Conservation (phyloP, 2,113 vertebrate species). For the Triplophysa siluroides region DNA sequence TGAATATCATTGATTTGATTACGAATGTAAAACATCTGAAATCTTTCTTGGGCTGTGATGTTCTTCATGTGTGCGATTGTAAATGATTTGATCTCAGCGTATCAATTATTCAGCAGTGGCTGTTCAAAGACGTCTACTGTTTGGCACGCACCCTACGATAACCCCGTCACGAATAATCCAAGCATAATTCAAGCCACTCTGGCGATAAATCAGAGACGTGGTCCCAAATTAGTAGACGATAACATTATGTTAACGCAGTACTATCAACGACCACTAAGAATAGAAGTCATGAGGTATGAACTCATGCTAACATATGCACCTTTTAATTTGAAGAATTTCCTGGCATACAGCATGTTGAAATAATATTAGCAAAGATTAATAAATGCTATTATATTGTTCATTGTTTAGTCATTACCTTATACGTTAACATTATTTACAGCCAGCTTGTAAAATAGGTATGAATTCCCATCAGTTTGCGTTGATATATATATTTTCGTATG, state of each 20-base stretch:
- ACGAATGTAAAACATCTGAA: constrained; percentile 60
- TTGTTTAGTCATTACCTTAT: neutral
- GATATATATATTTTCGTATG: too few species aligned
- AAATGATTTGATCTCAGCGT: neutral
- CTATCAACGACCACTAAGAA: too few species aligned
- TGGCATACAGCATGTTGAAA: neutral
- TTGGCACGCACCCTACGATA: neutral
- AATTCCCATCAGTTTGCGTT: too few species aligned
- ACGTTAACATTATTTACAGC: neutral
- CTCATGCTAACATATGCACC: too few species aligned
- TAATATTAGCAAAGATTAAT: neutral
- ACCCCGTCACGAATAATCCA: neutral
- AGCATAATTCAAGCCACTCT: neutral
- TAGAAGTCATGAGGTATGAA: too few species aligned
- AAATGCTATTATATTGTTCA: neutral
- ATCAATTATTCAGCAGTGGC: neutral
- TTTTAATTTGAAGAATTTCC: neutral
- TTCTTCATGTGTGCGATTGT: neutral
- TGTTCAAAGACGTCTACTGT: too few species aligned
- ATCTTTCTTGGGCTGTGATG: constrained; percentile 57
- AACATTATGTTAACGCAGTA: too few species aligned
- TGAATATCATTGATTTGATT: neutral
- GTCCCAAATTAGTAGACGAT: neutral
- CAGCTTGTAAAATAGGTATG: too few species aligned
- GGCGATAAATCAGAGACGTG: neutral